Evolutionary conservation across 2,113 vertebrate species (phyloP).

Genomic region (Delphinapterus leucas): DNA sequence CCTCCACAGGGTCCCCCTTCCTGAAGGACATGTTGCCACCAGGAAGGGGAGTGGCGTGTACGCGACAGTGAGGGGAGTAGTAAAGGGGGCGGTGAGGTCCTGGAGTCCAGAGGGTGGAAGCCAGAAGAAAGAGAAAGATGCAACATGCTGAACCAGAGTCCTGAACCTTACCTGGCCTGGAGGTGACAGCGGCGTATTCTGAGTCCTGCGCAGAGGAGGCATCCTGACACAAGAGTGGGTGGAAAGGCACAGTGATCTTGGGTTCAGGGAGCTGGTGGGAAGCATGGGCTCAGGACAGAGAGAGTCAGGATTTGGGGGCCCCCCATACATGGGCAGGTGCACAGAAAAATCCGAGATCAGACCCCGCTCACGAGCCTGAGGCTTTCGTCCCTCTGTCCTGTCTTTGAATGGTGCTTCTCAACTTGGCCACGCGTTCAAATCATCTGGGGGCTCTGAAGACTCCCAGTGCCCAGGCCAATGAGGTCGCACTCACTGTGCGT

Average conservation of each 20-base stretch:
- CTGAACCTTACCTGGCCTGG: not conserved
- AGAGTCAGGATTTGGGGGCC: not conserved
- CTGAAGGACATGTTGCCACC: not conserved
- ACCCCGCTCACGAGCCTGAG: not conserved
- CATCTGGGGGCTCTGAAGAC: not conserved
- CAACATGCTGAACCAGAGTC: not conserved
- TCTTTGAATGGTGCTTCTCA: not conserved
- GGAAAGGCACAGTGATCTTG: not conserved
- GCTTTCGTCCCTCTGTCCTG: not conserved
- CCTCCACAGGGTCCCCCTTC: not conserved
- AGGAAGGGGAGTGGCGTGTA: not conserved
- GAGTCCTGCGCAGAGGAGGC: not conserved
- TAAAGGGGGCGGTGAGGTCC: too few species aligned
- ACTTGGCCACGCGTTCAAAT: not conserved
- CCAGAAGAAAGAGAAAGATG: not conserved
- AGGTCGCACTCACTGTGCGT: rapidly evolving
- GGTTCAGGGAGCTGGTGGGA: not conserved
- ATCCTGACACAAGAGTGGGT: not conserved
- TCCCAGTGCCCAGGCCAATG: not conserved
- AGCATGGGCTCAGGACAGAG: not conserved
- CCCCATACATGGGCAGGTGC: not conserved
- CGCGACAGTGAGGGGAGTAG: rapidly evolving
- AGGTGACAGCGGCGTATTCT: not conserved
- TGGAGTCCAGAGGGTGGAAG: not conserved
- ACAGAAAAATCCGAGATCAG: not conserved